A percentile compares a stretch with the other conserved stretches of the same genome.
Evolutionary conservation across 1,140 invertebrate genomes (phyloP).

Genomic region (Neotoxoptera formosana): DNA sequence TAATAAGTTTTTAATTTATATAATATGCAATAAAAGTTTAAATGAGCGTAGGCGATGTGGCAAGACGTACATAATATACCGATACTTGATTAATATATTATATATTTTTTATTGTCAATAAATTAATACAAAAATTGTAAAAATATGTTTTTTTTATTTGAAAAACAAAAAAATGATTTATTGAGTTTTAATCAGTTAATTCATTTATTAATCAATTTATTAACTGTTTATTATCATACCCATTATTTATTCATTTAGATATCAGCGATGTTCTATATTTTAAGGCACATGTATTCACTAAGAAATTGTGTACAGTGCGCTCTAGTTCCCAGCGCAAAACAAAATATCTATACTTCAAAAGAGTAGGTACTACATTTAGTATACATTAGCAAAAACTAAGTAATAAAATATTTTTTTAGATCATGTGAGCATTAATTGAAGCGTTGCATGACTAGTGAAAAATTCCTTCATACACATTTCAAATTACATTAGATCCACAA

Average conservation of each 20-base stretch:
- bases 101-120: not conserved
- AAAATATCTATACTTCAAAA: not conserved
- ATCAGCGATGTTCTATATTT: not conserved
- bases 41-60: not conserved
- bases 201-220: not conserved
- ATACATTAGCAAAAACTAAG: not conserved
- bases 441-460: not conserved
- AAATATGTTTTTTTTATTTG: too few relatives aligned
- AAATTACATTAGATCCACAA: not conserved
- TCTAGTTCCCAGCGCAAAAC: not conserved
- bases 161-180: not conserved
- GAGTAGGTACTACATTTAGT: not conserved
- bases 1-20: not conserved
- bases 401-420: not conserved
- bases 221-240: not conserved
- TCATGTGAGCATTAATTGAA: not conserved
- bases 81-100: not conserved
- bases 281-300: not conserved
- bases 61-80: not conserved
- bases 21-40: not conserved
- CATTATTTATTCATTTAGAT: not conserved
- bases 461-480: not conserved
- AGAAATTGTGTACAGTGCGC: not conserved
- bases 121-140: too few relatives aligned
- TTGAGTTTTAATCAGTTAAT: not conserved